Conservation (phyloP, 2,113 vertebrate genomes). For the Dipodomys spectabilis region DNA sequence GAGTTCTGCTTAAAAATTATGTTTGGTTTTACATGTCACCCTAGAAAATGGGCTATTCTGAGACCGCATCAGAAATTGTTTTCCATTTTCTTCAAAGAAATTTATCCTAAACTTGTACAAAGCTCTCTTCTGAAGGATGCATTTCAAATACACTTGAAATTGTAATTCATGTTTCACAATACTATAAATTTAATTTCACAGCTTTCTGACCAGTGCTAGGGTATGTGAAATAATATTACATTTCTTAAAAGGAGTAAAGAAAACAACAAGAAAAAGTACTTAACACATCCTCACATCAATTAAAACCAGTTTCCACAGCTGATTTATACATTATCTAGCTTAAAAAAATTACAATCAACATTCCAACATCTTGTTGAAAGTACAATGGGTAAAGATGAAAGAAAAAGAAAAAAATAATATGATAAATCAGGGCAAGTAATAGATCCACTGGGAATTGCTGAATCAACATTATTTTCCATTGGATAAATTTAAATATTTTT, state of each 20-base stretch:
- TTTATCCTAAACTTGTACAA: conserved; percentile 77
- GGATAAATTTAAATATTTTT: conserved; percentile 63
- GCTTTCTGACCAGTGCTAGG: conserved; percentile 84
- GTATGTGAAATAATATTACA: conserved; percentile 83
- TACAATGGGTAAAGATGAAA: conserved; percentile 66
- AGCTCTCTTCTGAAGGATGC: conserved; percentile 85
- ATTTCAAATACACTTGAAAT: conserved; percentile 90
- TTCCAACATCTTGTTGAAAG: conserved; percentile 64
- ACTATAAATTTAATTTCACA: conserved; percentile 89
- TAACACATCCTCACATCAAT: conserved; percentile 72
- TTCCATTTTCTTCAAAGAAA: conserved; percentile 87
- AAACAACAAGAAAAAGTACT: conserved; percentile 56
- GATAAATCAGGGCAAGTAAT: conserved; percentile 73
- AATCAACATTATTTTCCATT: conserved; percentile 71
- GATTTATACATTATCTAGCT: conserved; percentile 67
- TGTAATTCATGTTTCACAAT: conserved; percentile 92
- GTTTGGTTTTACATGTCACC: conserved; percentile 86
- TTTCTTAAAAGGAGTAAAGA: conserved; percentile 73
- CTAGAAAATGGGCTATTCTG: conserved; percentile 84
- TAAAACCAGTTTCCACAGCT: conserved; percentile 79
- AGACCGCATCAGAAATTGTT: conserved; percentile 84
- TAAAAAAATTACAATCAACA: conserved; percentile 69
- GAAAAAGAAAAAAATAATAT: conserved; percentile 69
- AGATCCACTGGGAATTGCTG: conserved; percentile 67
- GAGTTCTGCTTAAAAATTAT: conserved; percentile 86